Evolutionary conservation across 2,888 invertebrate species (phyloP), one percentile per base, ranked within the genome.

Genomic region (Quadroppia sp.): DNA sequence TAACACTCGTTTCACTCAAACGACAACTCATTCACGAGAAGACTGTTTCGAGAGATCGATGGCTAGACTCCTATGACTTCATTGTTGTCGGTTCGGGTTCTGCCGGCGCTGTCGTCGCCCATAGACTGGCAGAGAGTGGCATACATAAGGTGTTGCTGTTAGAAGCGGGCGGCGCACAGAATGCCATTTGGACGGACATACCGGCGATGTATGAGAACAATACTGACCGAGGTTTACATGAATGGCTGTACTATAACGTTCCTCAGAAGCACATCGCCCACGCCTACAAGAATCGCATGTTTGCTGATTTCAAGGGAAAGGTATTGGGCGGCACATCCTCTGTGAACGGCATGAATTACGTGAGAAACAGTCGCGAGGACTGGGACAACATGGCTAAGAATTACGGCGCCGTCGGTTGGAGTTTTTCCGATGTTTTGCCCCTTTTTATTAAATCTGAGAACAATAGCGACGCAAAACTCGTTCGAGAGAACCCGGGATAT

Each of bases 151-250:
- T 77, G 1, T 32, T 77, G 7, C 28, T 77, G 1, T 45, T 77
- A 25, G 77, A 77, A 74, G 76, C 76, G 7, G 77, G 77, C 13
- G 75, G 74, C 61, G 48, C 76, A 0, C 76, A 76, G 17, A 73
- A 73, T 1, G 74, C 73, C 40, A 32, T 76, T 3, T n/a, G n/a
- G n/a, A 64, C 76, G 0, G 77, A 77, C 32, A 73, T 73, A 67
- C 59, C 61, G 23, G 73, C 45, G 3, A n/a, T n/a, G n/a, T n/a
- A n/a, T n/a, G n/a, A n/a, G n/a, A n/a, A n/a, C n/a, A n/a, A n/a
- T n/a, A n/a, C n/a, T n/a, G n/a, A n/a, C n/a, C n/a, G n/a, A n/a
- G n/a, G n/a, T n/a, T n/a, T n/a, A n/a, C n/a, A 67, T 50, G 73
- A 73, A 28, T 73, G 73, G 73, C 42, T 42, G 20, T 73, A 73